Percentiles rank a stretch among this genome's conserved stretches.
Evolutionary conservation across 2,888 invertebrate genomes (phyloP).

Genomic region (Acrobasis consociella): DNA sequence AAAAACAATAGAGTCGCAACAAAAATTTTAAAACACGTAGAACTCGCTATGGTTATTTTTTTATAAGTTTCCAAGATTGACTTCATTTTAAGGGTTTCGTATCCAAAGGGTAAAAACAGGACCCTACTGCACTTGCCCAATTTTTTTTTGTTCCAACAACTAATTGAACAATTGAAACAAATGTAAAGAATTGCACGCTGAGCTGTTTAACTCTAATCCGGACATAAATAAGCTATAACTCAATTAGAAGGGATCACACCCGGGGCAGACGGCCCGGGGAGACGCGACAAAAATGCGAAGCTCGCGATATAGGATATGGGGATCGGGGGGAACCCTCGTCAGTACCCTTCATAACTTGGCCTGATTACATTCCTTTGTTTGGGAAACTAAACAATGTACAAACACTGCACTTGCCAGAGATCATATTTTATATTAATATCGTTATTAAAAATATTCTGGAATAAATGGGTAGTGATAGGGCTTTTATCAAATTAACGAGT

Average conservation of each 20-base stretch:
- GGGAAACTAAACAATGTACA: conserved; percentile 62
- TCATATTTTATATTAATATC: conserved; percentile 4
- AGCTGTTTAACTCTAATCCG: conserved; percentile 44
- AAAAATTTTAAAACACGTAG: too few relatives aligned
- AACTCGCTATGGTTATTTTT: too few relatives aligned
- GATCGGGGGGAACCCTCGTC: conserved; percentile 57
- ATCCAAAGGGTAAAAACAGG: too few relatives aligned
- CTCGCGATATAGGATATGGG: conserved; percentile 41
- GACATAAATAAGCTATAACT: conserved; percentile 74
- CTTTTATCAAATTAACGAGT: neutral
- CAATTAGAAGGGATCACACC: conserved; percentile 68
- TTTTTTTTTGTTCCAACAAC: neutral
- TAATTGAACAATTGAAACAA: neutral
- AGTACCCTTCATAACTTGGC: conserved; percentile 60
- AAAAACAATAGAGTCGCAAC: too few relatives aligned
- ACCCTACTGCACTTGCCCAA: too few relatives aligned
- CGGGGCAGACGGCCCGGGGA: conserved; percentile 32
- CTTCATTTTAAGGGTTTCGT: too few relatives aligned
- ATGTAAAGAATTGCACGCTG: conserved; percentile 23
- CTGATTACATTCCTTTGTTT: conserved; percentile 75
- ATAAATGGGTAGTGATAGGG: neutral
- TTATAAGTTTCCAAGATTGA: too few relatives aligned
- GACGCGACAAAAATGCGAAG: conserved; percentile 42
- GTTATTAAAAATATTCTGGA: neutral
- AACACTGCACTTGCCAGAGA: conserved; percentile 44